phyloP scores from a whole-genome alignment of 2,888 invertebrate genomes.

The Hecatera dysodea region DNA sequence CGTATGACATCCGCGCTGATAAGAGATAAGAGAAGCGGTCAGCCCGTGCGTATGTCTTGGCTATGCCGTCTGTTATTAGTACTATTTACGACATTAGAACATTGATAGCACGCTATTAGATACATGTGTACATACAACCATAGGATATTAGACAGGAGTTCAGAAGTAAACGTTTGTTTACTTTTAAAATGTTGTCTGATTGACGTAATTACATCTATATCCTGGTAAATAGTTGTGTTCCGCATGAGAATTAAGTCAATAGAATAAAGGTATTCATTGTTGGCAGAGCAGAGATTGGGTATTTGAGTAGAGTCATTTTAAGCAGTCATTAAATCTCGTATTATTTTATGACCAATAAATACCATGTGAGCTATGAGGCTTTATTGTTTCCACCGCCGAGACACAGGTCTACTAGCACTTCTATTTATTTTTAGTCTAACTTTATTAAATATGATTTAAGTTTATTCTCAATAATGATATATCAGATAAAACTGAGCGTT shows the following conservation, averaged over 20 bases:
- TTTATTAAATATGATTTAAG: background rate
- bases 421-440: background rate
- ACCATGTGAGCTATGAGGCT: background rate
- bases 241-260: conserved; percentile 1
- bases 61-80: conserved; percentile 70
- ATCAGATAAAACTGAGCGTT: background rate
- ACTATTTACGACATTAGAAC: conserved; percentile 77
- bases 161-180: conserved; percentile 26
- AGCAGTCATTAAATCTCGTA: background rate
- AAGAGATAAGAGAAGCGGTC: conserved; percentile 74
- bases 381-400: background rate
- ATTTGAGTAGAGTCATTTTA: background rate
- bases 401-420: background rate
- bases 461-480: background rate
- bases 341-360: background rate
- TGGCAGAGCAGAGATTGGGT: background rate
- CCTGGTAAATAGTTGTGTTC: conserved; percentile 18
- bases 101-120: conserved; percentile 72
- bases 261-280: conserved; percentile 1
- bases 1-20: conserved; percentile 77
- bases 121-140: conserved; percentile 1
- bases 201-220: conserved; percentile 22
- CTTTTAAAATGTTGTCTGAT: conserved; percentile 8
- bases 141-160: background rate
- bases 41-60: conserved; percentile 76